Evolutionary conservation across 1,140 invertebrate genomes (phyloP).

Genomic region (Microplitis demolitor): DNA sequence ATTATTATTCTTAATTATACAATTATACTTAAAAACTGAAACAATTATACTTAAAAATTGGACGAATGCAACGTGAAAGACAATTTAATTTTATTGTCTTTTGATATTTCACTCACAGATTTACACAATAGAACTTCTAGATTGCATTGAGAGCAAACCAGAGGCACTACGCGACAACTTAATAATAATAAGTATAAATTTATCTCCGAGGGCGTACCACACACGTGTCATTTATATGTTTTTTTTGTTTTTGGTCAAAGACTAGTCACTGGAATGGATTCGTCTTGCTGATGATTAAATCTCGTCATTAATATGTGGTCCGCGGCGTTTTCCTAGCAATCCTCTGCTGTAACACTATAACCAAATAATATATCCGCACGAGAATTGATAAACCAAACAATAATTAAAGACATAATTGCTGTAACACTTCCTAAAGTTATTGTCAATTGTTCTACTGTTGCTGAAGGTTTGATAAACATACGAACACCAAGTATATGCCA

Average conservation of each 20-base stretch:
- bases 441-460: constrained; percentile 69
- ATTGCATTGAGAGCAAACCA: constrained; percentile 11
- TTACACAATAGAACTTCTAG: constrained; percentile 3
- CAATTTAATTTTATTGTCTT: background rate
- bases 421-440: constrained; percentile 69
- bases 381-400: constrained; percentile 73
- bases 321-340: constrained; percentile 52
- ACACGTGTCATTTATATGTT: constrained; percentile 22
- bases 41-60: background rate
- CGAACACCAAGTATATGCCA: constrained; percentile 77
- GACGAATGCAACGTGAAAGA: background rate
- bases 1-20: too few relatives aligned
- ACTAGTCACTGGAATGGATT: constrained; percentile 48
- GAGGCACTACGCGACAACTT: background rate
- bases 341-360: constrained; percentile 41
- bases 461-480: constrained; percentile 81
- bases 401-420: constrained; percentile 68
- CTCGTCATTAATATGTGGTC: constrained; percentile 51
- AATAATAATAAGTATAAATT: constrained; percentile 20
- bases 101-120: background rate
- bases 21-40: background rate
- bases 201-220: constrained; percentile 51
- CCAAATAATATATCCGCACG: constrained; percentile 69
- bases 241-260: constrained; percentile 32
- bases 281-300: constrained; percentile 37